Percentiles rank a stretch among this genome's conserved stretches.
These are phyloP conservation scores for Bicyclus anynana DNA, from an alignment of 1,140 invertebrate genomes.

Conservation along the genomic window DNA sequence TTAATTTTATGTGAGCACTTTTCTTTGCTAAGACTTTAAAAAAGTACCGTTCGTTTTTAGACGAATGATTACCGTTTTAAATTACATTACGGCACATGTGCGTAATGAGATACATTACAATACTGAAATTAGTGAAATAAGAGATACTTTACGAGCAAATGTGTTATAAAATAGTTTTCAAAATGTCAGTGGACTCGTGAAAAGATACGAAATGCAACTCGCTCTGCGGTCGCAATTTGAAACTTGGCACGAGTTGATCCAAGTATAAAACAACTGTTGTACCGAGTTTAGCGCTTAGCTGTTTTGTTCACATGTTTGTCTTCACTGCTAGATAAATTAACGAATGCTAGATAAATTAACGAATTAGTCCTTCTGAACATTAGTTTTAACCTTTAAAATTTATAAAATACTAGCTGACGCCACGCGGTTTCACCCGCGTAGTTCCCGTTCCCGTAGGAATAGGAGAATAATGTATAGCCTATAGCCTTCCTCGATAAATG, in stretches of 20 bases:
- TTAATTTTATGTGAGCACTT: too few species aligned
- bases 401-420: too few species aligned
- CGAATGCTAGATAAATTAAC: background rate
- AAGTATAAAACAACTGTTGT: conserved; percentile 1
- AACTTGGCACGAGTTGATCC: conserved; percentile 7
- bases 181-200: background rate
- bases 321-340: background rate
- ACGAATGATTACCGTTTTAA: too few species aligned
- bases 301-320: background rate
- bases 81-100: too few species aligned
- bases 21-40: too few species aligned
- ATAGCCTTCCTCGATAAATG: too few species aligned
- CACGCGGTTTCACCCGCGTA: too few species aligned
- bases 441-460: too few species aligned
- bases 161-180: background rate
- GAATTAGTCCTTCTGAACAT: too few species aligned
- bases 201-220: background rate
- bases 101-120: background rate
- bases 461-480: too few species aligned
- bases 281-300: background rate
- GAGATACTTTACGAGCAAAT: background rate
- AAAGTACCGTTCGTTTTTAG: too few species aligned
- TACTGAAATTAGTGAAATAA: background rate
- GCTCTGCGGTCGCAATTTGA: background rate
- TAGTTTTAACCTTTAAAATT: too few species aligned